Conservation (phyloP, 2,113 vertebrate genomes). For the Scomber scombrus region DNA sequence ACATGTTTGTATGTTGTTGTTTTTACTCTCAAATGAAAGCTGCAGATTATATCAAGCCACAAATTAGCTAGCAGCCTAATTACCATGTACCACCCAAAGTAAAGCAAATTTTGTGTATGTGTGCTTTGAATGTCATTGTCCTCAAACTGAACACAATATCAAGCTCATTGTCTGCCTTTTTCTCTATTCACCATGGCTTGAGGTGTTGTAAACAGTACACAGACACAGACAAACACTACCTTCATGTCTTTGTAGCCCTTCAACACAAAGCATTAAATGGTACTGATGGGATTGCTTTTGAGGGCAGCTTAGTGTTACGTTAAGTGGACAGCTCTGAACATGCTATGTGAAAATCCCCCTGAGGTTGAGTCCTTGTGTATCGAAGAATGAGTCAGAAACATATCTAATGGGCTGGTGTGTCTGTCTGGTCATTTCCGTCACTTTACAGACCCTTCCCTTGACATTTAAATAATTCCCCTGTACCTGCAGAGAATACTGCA, state of each 20-base stretch:
- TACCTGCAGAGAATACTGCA: background rate
- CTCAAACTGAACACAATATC: conserved; percentile 20
- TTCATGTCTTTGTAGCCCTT: conserved; percentile 5
- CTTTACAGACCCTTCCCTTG: background rate
- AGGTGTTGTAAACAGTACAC: conserved; percentile 28
- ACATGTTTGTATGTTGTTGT: background rate
- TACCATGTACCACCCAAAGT: conserved; percentile 57
- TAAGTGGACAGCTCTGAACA: conserved; percentile 23
- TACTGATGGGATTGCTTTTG: conserved; percentile 9
- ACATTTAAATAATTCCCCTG: background rate
- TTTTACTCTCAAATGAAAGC: conserved; percentile 24
- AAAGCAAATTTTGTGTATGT: conserved; percentile 44
- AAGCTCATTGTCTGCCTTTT: conserved; percentile 8
- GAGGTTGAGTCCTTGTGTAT: conserved; percentile 2
- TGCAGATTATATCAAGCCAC: conserved; percentile 42
- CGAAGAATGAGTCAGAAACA: background rate
- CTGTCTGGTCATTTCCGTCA: background rate
- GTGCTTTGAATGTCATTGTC: conserved; percentile 12
- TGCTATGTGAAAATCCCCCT: conserved; percentile 5
- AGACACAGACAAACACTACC: background rate
- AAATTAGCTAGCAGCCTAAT: conserved; percentile 51
- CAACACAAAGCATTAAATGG: background rate
- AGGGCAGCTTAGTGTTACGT: conserved; percentile 1
- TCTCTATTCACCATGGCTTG: background rate
- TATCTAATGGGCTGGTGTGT: background rate